Base-by-base conservation (phyloP, 2,888 invertebrate genomes). In the Coecobrya sp. region DNA sequence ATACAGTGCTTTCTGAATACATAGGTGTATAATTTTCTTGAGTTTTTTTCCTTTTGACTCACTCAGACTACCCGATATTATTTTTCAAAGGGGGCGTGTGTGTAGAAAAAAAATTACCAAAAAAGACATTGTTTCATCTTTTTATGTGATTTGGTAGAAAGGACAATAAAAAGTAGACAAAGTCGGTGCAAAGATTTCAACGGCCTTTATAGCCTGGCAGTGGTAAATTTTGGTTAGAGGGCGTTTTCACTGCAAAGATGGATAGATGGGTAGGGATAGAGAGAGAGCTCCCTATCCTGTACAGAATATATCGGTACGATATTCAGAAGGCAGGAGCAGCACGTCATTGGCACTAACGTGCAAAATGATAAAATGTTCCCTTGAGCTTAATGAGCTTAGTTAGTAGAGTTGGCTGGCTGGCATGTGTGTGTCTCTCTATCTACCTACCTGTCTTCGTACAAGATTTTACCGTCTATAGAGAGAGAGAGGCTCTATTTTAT, bases 321-420 rank as follows among this genome's bases (percentile, higher is more conserved):
- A n/a, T n/a, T n/a, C n/a, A 52, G 25, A 25, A 73, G 73, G 49
- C 76, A 55, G 55, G 55, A 76, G 45, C 73, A 81, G 81, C 30
- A 81, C 59, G 81, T 81, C 81, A 81, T 81, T 81, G 81, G 81
- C 81, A 81, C 81, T 81, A 55, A 81, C 81, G 55, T 81, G 81
- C 81, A 55, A 81, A 81, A 81, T 81, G 81, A 81, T 81, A 90
- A 79, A 86, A 84, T 85, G 90, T 90, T 86, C 86, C 90, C 90
- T 90, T 90, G 90, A 90, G 90, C 90, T 86, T 90, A 90, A 90
- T 90, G 70, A 86, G 90, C 90, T 59, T 62, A 81, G 81, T 59
- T 59, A 59, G 81, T 30, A 27, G 52, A 79, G 52, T 52, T 81
- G 81, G 79, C 27, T 30, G 52, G 76, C 19, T 11, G 45, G 49